Evolutionary conservation across 2,888 invertebrate species (phyloP), one percentile per base, ranked within the genome.

Genomic region (Ceraclea dissimilis): DNA sequence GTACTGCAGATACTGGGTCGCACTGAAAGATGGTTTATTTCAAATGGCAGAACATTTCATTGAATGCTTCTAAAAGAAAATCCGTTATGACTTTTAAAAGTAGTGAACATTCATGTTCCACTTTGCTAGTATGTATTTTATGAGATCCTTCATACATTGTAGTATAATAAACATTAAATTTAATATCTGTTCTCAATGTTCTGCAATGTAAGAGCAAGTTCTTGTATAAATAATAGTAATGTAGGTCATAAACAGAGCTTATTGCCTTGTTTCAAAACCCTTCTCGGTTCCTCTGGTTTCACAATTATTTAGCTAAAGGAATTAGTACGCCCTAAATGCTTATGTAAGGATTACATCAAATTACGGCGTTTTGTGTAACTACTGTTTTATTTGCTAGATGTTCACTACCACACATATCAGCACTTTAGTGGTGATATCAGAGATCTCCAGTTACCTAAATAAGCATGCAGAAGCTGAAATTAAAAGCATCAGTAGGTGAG

Each of bases 51-150:
- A 16, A 13, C 39, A 39, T 39, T 39, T 39, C 39, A 39, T 39
- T 39, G 39, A 39, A 39, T 39, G 39, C 39, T 39, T 39, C 39
- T 16, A 16, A 16, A 39, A 5, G n/a, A 13, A 39, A 39, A 39
- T 39, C 39, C 16, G 39, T 39, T 39, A 39, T 39, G 39, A 39
- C 39, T 39, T 39, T 39, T 39, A 39, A 39, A 39, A 39, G n/a
- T n/a, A n/a, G 39, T 39, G 39, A 39, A 39, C 39, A 39, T 39
- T 39, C 39, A 39, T 39, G 16, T 13, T 16, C 39, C 13, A 39
- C n/a, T 8, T 39, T 13, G 39, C 13, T n/a, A n/a, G n/a, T n/a
- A 8, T n/a, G 39, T 39, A 39, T 39, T 39, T 39, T 39, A 39
- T 39, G 4, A 39, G 39, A 13, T 39, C 2, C 16, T 39, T 39